Conservation (phyloP, 2,888 invertebrate genomes). For the Corbicula japonica region DNA sequence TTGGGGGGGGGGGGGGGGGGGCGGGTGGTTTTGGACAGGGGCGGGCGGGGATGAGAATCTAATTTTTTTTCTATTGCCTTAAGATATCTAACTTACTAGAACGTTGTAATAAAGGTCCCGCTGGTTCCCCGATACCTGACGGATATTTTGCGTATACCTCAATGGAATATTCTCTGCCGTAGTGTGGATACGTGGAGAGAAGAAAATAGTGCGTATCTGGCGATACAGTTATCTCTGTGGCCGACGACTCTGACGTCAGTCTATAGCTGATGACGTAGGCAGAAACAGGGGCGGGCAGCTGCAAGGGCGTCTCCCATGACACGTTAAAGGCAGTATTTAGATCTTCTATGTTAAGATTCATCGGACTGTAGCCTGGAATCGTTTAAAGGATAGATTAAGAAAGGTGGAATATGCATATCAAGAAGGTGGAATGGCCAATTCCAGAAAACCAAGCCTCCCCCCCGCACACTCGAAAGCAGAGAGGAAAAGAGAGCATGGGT, state of each 20-base stretch:
- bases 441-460: too few species aligned
- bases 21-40: too few species aligned
- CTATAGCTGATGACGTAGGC: constrained; percentile 39
- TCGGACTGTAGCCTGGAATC: constrained; percentile 30
- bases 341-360: constrained; percentile 19
- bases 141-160: constrained; percentile 34
- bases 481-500: too few species aligned
- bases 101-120: constrained; percentile 18
- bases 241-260: constrained; percentile 23
- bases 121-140: constrained; percentile 9
- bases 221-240: constrained; percentile 38
- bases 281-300: background rate
- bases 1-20: too few species aligned
- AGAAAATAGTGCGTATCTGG: constrained; percentile 32
- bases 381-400: too few species aligned
- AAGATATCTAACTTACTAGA: constrained; percentile 20
- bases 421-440: too few species aligned
- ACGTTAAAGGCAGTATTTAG: constrained; percentile 39
- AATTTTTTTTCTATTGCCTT: too few species aligned
- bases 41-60: too few species aligned
- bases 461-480: too few species aligned
- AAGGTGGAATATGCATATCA: too few species aligned
- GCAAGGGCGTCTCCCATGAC: constrained; percentile 27
- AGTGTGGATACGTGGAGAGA: constrained; percentile 47
- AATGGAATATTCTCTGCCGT: constrained; percentile 52